Conservation (phyloP, 2,797 vertebrate genomes). For the Hipposideros larvatus region DNA sequence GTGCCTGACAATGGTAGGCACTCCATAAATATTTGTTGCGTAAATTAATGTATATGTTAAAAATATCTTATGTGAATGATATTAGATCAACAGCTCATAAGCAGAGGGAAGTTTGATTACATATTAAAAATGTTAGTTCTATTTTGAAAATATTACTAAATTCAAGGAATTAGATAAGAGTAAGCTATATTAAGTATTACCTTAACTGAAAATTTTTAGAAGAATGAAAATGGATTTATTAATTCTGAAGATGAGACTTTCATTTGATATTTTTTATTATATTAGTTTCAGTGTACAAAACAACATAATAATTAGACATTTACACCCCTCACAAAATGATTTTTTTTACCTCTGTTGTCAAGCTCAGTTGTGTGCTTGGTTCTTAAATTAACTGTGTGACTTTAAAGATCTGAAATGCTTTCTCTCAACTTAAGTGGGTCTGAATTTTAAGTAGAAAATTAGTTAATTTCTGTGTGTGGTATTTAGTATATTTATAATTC, state of each 20-base stretch:
- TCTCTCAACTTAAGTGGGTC: not conserved
- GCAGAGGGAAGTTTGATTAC: constrained; percentile 21
- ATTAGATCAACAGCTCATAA: constrained; percentile 22
- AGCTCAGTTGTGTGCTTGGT: constrained; percentile 29
- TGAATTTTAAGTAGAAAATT: constrained; percentile 10
- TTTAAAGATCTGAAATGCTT: not conserved
- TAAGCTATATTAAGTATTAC: not conserved
- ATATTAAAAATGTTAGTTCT: not conserved
- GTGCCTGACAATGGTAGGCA: not conserved
- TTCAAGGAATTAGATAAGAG: not conserved
- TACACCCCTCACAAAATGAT: too few species aligned
- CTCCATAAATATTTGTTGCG: constrained; percentile 49
- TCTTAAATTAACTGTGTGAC: constrained; percentile 6
- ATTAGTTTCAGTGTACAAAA: too few species aligned
- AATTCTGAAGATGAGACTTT: constrained; percentile 29
- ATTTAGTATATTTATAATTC: constrained; percentile 15
- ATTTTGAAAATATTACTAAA: constrained; percentile 28
- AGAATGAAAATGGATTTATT: not conserved
- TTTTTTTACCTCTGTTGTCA: not conserved
- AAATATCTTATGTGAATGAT: not conserved
- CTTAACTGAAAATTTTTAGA: constrained; percentile 5
- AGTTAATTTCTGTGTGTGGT: not conserved
- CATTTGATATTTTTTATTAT: constrained; percentile 1
- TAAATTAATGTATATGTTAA: constrained; percentile 36
- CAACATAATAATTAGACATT: too few species aligned